Base-by-base conservation (phyloP, 2,797 vertebrate species). In the Silurus aristotelis region DNA sequence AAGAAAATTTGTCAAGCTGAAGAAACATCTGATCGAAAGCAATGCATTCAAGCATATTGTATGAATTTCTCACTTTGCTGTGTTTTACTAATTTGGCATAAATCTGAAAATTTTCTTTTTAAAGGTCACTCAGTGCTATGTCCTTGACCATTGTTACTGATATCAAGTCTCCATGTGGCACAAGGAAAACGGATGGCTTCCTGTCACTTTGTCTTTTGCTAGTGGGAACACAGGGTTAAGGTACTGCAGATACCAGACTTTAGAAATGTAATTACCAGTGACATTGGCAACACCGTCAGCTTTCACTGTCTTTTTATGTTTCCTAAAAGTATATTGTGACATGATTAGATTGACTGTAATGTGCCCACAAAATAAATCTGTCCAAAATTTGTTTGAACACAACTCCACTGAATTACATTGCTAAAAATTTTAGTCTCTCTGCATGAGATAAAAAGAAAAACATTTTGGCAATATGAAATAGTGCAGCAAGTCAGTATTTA, bases 201-300 rank as follows among this genome's bases (percentile, higher is more conserved):
- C 27, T 78, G 56, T 60, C 27, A 58, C 75, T 56, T 76, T 31
- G 55, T 15, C 46, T 73, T 5, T 73, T 58, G 15, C 15, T 56
- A 58, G 1, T 76, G 3, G 20, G 25, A 58, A 19, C 55, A 77
- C 27, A 31, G 25, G 17, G 27, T 60, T 60, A 31, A 77, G 8
- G 27, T 20, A 58, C 58, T 55, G n/a, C 73, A 76, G 55, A 77
- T 58, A 60, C 60, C n/a, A 7, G 22, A 80, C 22, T 46, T 79
- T 3, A 80, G 60, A 80, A 80, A 80, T 80, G 73, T 77, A 84
- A 58, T 68, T 84, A 68, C 22, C 82, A 76, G 31, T 58, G 75
- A 67, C 60, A 80, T n/a, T 80, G 31, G 38, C 43, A 84, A 84
- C 52, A 77, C 56, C 13, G 38, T 80, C 61, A 71, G 64, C 64